A percentile compares a stretch with the other conserved stretches of the same genome.
Evolutionary conservation across 2,797 vertebrate genomes (phyloP).

Genomic region (Microctenopoma lineatum): DNA sequence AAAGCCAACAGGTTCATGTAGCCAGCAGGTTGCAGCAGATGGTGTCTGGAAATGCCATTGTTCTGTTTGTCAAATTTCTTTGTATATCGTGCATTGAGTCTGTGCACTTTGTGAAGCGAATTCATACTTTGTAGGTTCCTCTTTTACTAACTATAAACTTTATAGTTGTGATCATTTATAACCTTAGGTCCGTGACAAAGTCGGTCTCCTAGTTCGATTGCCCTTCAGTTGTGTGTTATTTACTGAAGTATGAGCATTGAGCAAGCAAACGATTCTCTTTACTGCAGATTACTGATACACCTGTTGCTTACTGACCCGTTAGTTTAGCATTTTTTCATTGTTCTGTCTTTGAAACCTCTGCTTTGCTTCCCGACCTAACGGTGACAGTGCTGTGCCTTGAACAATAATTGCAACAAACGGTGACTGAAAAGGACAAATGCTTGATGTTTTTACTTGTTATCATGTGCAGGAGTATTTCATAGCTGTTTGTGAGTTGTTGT

Average conservation of each 20-base stretch:
- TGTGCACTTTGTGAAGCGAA: constrained; percentile 34
- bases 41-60: constrained; percentile 15
- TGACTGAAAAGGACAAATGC: constrained; percentile 2
- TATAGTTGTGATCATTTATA: neutral
- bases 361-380: neutral
- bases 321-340: neutral
- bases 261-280: neutral
- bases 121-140: constrained; percentile 20
- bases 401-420: constrained; percentile 20
- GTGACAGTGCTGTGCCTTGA: constrained; percentile 39
- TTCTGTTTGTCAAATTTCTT: constrained; percentile 38
- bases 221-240: neutral
- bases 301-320: neutral
- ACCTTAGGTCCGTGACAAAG: constrained; percentile 23
- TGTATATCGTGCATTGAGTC: constrained; percentile 21
- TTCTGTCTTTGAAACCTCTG: neutral
- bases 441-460: neutral
- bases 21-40: constrained; percentile 3
- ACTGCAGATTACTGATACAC: constrained; percentile 1
- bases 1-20: constrained; percentile 53
- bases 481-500: neutral
- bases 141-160: constrained; percentile 2
- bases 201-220: neutral
- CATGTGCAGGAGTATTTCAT: neutral
- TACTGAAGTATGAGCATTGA: neutral